Percentiles rank a stretch among this genome's conserved stretches.
phyloP scores from a whole-genome alignment of 2,888 invertebrate species.

The Orthonevra nobilis region DNA sequence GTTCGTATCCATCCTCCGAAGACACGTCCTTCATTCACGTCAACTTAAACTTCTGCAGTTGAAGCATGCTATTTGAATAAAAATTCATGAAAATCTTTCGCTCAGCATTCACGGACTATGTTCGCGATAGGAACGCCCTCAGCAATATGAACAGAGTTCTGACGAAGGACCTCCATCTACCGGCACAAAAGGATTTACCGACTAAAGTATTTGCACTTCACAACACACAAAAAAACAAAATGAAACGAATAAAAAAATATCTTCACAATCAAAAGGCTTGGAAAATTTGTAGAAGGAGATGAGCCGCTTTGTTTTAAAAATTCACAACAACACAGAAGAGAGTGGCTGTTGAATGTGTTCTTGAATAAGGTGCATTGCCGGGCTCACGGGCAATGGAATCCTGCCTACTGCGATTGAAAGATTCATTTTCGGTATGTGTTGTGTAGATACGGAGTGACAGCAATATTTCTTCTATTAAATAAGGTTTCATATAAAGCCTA shows the following conservation, averaged over 20 bases:
- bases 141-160: constrained; percentile 6
- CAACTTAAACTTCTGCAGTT: constrained; percentile 16
- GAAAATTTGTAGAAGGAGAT: constrained; percentile 23
- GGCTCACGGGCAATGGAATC: too few species aligned
- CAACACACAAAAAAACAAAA: too few species aligned
- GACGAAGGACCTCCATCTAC: background rate
- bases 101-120: background rate
- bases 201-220: constrained; percentile 44
- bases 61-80: constrained; percentile 15
- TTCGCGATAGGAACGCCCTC: constrained; percentile 33
- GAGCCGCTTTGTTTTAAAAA: constrained; percentile 27
- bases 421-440: too few species aligned
- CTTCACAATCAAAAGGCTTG: constrained; percentile 27
- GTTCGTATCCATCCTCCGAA: background rate
- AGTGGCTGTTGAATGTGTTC: too few species aligned
- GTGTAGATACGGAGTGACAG: too few species aligned
- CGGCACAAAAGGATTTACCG: constrained; percentile 36
- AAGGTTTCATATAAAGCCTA: too few species aligned
- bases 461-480: too few species aligned
- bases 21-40: too few species aligned
- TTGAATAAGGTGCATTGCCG: too few species aligned
- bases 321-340: background rate
- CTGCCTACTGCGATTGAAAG: too few species aligned
- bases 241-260: constrained; percentile 17
- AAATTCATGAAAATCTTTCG: constrained; percentile 1